Conservation (phyloP, 1,140 invertebrate genomes). For the Hyles euphorbiae region DNA sequence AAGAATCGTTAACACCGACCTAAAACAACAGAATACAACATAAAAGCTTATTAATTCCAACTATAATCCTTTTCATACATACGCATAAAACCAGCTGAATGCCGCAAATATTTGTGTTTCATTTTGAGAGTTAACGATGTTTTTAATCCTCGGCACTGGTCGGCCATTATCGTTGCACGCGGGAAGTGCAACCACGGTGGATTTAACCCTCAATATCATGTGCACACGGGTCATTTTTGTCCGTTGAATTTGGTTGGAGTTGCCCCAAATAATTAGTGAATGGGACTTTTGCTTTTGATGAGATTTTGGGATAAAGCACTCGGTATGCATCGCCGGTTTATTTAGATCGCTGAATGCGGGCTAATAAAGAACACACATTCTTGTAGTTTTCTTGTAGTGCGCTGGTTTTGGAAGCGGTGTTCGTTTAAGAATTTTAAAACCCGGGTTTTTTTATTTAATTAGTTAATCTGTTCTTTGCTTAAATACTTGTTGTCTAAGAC, state of each 20-base stretch:
- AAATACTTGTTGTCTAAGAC: too few relatives aligned
- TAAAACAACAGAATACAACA: slow-evolving; percentile 14
- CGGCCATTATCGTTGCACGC: slow-evolving; percentile 28
- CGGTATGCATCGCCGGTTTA: background rate
- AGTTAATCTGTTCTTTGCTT: too few relatives aligned
- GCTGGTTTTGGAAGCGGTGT: background rate
- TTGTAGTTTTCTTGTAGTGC: background rate
- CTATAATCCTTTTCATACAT: slow-evolving; percentile 23
- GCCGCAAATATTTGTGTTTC: slow-evolving; percentile 27
- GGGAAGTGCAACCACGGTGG: slow-evolving; percentile 18
- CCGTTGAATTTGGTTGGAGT: slow-evolving; percentile 7
- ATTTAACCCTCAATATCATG: slow-evolving; percentile 30
- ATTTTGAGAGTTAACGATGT: slow-evolving; percentile 28
- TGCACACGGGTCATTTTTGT: slow-evolving; percentile 16
- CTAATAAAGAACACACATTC: too few relatives aligned
- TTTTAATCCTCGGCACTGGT: slow-evolving; percentile 24
- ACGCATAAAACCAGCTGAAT: slow-evolving; percentile 17
- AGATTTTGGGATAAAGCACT: background rate
- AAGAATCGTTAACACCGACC: background rate
- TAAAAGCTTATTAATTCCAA: slow-evolving; percentile 23
- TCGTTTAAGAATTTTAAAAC: too few relatives aligned
- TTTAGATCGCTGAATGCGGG: too few relatives aligned
- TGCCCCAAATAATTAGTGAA: background rate
- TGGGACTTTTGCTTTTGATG: background rate
- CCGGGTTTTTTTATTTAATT: too few relatives aligned